Percentiles rank a stretch among this genome's conserved stretches.
phyloP scores from a whole-genome alignment of 2,113 vertebrate species.

The Myiopsitta monachus region DNA sequence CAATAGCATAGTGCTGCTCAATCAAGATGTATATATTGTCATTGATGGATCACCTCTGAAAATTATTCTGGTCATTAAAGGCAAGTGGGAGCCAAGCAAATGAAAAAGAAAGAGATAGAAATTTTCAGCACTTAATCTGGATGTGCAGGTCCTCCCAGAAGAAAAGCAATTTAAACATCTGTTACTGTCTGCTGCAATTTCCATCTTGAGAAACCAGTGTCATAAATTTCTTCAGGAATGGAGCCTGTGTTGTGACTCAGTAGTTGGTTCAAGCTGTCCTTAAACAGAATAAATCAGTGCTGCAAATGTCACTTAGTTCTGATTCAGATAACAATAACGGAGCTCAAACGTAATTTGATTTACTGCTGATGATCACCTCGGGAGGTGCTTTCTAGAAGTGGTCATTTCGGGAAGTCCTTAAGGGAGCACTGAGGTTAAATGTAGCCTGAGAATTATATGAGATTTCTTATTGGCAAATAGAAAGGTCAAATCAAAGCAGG shows the following conservation, averaged over 20 bases:
- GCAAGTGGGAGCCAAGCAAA: not conserved
- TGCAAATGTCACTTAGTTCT: not conserved
- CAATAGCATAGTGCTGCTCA: not conserved
- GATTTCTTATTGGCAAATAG: not conserved
- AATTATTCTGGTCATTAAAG: not conserved
- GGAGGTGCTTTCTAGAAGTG: not conserved
- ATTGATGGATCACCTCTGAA: not conserved
- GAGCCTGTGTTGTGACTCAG: not conserved
- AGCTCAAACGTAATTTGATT: not conserved
- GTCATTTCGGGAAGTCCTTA: not conserved
- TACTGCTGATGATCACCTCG: not conserved
- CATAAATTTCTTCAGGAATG: not conserved
- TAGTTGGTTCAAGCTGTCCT: not conserved
- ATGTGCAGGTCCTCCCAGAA: not conserved
- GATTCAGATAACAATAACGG: not conserved
- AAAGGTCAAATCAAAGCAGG: not conserved
- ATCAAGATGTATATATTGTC: not conserved
- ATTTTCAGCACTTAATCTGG: not conserved
- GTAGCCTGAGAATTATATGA: not conserved
- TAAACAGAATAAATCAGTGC: conserved; percentile 18
- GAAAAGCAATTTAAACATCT: not conserved
- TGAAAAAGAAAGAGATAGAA: not conserved
- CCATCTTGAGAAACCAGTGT: not conserved
- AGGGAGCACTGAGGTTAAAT: not conserved
- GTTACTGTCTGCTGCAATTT: not conserved